Evolutionary conservation across 2,888 invertebrate genomes (phyloP).

Genomic region (Drosophila quinaria): DNA sequence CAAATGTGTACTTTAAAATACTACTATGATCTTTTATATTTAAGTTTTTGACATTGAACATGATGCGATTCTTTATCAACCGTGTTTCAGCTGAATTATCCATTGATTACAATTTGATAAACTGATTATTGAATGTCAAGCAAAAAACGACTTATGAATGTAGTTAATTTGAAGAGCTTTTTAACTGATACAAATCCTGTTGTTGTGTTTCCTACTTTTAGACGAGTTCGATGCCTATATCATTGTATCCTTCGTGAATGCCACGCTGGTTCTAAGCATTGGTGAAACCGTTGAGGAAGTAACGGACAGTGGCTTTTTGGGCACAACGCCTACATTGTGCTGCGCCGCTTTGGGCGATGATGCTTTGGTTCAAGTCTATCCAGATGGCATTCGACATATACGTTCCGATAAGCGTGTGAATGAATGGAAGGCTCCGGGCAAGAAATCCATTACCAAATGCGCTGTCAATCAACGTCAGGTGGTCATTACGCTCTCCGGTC

Average conservation of each 20-base stretch:
- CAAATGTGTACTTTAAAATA: constrained; percentile 27
- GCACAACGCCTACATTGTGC: constrained; percentile 99
- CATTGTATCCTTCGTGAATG: constrained; percentile 99
- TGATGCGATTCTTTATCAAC: constrained; percentile 85
- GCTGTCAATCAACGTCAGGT: constrained; percentile 99
- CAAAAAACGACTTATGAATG: constrained; percentile 19
- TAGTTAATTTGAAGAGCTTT: background rate
- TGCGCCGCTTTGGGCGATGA: constrained; percentile 99
- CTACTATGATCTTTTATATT: constrained; percentile 26
- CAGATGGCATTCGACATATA: constrained; percentile 99
- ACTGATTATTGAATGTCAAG: constrained; percentile 81
- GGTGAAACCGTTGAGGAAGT: constrained; percentile 99
- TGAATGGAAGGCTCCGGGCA: constrained; percentile 99
- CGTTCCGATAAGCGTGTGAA: constrained; percentile 99
- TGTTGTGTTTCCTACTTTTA: constrained; percentile 62
- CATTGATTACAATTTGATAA: constrained; percentile 86
- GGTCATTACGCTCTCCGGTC: constrained; percentile 98
- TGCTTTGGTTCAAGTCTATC: constrained; percentile 99
- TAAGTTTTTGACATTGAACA: constrained; percentile 74
- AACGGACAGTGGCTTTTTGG: constrained; percentile 99
- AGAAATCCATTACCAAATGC: constrained; percentile 98
- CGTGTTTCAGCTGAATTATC: constrained; percentile 88
- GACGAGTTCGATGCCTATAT: constrained; percentile 95
- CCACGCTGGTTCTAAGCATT: constrained; percentile 99
- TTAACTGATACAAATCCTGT: constrained; percentile 32